Percentiles rank a stretch among this genome's conserved stretches.
Evolutionary conservation across 2,113 vertebrate species (phyloP).

Genomic region (Myrmophylax atrothorax): DNA sequence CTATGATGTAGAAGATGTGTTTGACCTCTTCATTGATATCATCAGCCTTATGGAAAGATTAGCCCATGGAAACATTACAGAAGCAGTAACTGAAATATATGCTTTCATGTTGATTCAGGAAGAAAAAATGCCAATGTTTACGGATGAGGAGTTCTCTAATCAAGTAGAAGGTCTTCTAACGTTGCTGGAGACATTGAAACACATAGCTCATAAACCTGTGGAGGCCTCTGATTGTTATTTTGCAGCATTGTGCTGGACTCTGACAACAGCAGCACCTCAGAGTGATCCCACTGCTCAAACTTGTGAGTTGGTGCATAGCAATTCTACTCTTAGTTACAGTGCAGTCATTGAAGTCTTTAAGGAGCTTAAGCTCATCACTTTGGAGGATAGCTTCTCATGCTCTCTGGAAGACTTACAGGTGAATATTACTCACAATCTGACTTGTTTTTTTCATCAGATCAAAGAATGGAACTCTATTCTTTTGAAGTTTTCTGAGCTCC

Average conservation of each 20-base stretch:
- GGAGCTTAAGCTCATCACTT: slow-evolving; percentile 26
- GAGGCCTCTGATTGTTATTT: slow-evolving; percentile 43
- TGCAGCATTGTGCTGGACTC: slow-evolving; percentile 45
- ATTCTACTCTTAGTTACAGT: slow-evolving; percentile 19
- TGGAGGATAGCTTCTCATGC: slow-evolving; percentile 4
- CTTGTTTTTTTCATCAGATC: slow-evolving; percentile 56
- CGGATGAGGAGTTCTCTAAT: slow-evolving; percentile 57
- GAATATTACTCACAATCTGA: background rate
- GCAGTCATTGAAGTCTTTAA: slow-evolving; percentile 5
- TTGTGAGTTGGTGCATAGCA: background rate
- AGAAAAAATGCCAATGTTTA: slow-evolving; percentile 22
- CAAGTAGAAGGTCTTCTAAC: slow-evolving; percentile 37
- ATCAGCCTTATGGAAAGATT: slow-evolving; percentile 31
- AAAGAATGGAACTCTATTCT: slow-evolving; percentile 66
- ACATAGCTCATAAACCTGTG: background rate
- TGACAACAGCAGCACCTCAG: background rate
- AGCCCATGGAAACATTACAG: slow-evolving; percentile 39
- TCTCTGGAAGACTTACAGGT: background rate
- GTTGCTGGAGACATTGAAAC: background rate
- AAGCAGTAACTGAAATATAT: slow-evolving; percentile 55
- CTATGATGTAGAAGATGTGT: background rate
- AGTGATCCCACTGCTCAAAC: background rate
- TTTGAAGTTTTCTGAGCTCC: slow-evolving; percentile 38
- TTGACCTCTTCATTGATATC: slow-evolving; percentile 17
- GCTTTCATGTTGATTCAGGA: slow-evolving; percentile 60